phyloP scores from a whole-genome alignment of 2,888 invertebrate genomes.

The Charanyca ferruginea region DNA sequence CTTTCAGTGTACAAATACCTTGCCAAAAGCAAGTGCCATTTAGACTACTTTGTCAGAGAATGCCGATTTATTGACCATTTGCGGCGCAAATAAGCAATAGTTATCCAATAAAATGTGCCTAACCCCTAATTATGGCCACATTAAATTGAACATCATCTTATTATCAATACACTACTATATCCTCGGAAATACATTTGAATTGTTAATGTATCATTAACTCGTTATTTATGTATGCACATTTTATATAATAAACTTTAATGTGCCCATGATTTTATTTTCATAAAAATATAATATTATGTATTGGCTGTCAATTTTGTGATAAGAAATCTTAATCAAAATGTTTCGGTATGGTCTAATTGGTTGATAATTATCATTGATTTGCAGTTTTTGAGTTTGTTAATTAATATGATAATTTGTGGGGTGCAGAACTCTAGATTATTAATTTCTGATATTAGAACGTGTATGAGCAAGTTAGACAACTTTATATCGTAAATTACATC shows the following conservation, averaged over 20 bases:
- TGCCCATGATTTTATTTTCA: conserved; percentile 30
- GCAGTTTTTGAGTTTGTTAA: conserved; percentile 30
- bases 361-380: conserved; percentile 38
- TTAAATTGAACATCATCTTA: conserved; percentile 76
- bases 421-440: conserved; percentile 5
- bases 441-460: conserved; percentile 16
- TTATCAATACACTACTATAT: conserved; percentile 71
- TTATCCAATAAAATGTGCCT: conserved; percentile 74
- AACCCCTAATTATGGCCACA: conserved; percentile 76
- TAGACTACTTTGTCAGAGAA: conserved; percentile 68
- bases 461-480: conserved; percentile 14
- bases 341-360: conserved; percentile 37
- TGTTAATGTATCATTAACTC: conserved; percentile 65
- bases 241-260: conserved; percentile 38
- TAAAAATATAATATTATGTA: conserved; percentile 25
- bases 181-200: conserved; percentile 71
- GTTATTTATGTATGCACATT: conserved; percentile 51
- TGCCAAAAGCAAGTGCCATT: conserved; percentile 65
- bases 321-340: conserved; percentile 48
- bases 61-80: conserved; percentile 73
- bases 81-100: conserved; percentile 68
- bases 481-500: conserved; percentile 28
- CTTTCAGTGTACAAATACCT: conserved; percentile 24
- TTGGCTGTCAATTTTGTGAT: conserved; percentile 39
- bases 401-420: conserved; percentile 40